Evolutionary conservation across 1,140 invertebrate genomes (phyloP).

Genomic region (Trissolcus basalis): DNA sequence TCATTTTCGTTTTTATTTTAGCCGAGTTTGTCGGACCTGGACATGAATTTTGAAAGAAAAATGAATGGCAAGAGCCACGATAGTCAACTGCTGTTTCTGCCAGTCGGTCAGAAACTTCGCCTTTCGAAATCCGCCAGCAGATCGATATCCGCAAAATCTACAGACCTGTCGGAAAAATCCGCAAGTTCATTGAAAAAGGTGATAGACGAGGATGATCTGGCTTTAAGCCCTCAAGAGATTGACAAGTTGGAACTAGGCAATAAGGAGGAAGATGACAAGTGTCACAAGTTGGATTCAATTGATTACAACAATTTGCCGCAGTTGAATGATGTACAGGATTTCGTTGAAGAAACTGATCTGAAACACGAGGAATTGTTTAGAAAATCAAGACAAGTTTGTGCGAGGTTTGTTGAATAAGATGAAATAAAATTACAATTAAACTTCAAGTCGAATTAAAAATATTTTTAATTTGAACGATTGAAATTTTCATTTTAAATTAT

Average conservation of each 20-base stretch:
- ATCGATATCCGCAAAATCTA: slow-evolving; percentile 26
- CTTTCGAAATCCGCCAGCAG: slow-evolving; percentile 27
- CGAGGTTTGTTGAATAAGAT: slow-evolving; percentile 32
- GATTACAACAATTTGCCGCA: slow-evolving; percentile 12
- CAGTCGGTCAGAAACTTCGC: slow-evolving; percentile 23
- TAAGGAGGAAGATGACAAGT: slow-evolving; percentile 14
- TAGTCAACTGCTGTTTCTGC: slow-evolving; percentile 3
- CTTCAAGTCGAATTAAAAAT: too few relatives aligned
- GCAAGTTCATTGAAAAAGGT: slow-evolving; percentile 17
- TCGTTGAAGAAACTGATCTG: slow-evolving; percentile 11
- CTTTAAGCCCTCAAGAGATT: slow-evolving; percentile 9
- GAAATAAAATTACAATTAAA: too few relatives aligned
- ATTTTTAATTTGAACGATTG: too few relatives aligned
- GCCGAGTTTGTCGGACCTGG: slow-evolving; percentile 34
- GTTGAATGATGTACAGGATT: slow-evolving; percentile 6
- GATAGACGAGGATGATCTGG: slow-evolving; percentile 15
- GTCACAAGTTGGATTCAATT: slow-evolving; percentile 10
- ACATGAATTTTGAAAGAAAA: slow-evolving; percentile 46
- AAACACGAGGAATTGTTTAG: slow-evolving; percentile 36
- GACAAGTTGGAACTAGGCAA: slow-evolving; percentile 17
- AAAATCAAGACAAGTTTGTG: slow-evolving; percentile 45
- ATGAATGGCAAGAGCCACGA: slow-evolving; percentile 15
- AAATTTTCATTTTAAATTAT: too few relatives aligned
- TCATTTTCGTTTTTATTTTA: slow-evolving; percentile 12
- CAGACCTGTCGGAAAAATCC: slow-evolving; percentile 26